A percentile compares a stretch with the other conserved stretches of the same genome.
Evolutionary conservation across 2,888 invertebrate species (phyloP).

Genomic region (Leucophenga montana): DNA sequence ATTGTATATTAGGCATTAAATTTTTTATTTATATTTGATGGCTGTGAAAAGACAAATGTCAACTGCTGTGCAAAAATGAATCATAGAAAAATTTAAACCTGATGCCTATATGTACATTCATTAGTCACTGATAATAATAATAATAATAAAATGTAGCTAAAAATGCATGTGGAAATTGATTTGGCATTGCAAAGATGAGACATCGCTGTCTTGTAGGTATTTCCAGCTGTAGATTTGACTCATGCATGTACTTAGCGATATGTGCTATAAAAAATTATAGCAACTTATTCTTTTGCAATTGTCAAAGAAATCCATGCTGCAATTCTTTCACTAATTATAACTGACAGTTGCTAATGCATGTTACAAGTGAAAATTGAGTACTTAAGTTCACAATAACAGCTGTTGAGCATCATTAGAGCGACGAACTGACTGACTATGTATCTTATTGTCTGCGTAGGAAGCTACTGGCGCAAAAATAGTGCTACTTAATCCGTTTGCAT

Average conservation of each 20-base stretch:
- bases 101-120: too few species aligned
- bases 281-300: too few species aligned
- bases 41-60: background rate
- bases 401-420: background rate
- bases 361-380: background rate
- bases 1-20: background rate
- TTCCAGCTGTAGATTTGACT: background rate
- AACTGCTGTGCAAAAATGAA: background rate
- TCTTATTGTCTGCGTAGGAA: too few species aligned
- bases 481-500: background rate
- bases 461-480: too few species aligned
- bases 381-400: background rate
- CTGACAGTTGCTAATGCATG: slow-evolving; percentile 8
- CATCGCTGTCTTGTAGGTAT: background rate
- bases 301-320: too few species aligned
- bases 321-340: background rate
- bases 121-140: background rate
- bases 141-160: too few species aligned
- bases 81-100: background rate
- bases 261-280: background rate
- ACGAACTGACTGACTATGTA: too few species aligned
- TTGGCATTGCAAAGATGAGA: too few species aligned
- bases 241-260: too few species aligned
- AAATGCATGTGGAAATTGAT: too few species aligned
- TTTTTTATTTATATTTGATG: background rate